These are phyloP conservation scores for Antheraea pernyi DNA, from an alignment of 1,140 invertebrate genomes.

Conservation along the genomic window DNA sequence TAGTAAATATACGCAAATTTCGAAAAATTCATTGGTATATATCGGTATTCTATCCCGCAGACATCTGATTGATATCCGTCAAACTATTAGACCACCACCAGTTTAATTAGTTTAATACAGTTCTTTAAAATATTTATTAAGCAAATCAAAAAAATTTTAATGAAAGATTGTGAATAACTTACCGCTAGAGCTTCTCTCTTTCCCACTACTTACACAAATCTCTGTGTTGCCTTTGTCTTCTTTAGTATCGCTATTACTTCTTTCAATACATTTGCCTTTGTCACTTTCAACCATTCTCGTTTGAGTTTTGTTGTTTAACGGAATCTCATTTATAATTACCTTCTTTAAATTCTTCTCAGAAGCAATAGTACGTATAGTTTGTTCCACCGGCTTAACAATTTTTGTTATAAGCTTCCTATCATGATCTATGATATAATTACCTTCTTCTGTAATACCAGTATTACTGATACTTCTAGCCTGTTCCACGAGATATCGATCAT, in stretches of 20 bases:
- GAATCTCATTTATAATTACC: conserved; percentile 9
- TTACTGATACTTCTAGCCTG: not conserved
- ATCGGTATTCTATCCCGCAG: too few species aligned
- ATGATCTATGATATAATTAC: conserved; percentile 39
- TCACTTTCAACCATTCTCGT: not conserved
- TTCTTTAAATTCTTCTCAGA: conserved; percentile 20
- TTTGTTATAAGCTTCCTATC: conserved; percentile 40
- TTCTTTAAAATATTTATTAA: too few species aligned
- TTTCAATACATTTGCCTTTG: not conserved
- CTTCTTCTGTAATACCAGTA: conserved; percentile 30
- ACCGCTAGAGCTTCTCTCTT: not conserved
- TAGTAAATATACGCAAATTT: too few species aligned
- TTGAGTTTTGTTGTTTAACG: conserved; percentile 15
- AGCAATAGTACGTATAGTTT: not conserved
- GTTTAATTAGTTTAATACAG: too few species aligned
- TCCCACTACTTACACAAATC: not conserved
- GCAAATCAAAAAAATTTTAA: too few species aligned
- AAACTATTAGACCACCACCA: too few species aligned
- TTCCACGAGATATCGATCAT: not conserved
- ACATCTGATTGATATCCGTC: too few species aligned
- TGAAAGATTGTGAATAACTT: not conserved
- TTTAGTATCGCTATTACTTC: not conserved
- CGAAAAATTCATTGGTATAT: too few species aligned
- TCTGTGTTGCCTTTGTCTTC: conserved; percentile 6
- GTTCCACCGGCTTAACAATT: conserved; percentile 13